A percentile compares a stretch with the other conserved stretches of the same genome.
phyloP scores from a whole-genome alignment of 2,113 vertebrate species.

The Trogon surrucura region DNA sequence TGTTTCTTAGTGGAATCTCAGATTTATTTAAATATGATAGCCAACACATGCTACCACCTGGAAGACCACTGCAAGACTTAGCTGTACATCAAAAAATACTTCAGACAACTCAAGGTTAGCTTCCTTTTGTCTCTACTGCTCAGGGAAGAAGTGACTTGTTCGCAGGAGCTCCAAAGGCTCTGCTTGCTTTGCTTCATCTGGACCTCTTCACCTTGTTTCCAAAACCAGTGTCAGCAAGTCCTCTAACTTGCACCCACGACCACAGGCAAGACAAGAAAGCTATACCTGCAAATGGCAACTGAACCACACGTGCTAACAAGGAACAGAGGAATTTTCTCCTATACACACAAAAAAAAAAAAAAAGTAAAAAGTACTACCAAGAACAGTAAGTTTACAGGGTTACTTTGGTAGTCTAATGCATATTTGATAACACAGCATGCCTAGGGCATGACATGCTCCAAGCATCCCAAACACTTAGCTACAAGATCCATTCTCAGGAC shows the following conservation, averaged over 20 bases:
- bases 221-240: not conserved
- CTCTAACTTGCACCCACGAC: not conserved
- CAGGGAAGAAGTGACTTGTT: not conserved
- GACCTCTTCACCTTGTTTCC: not conserved
- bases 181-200: not conserved
- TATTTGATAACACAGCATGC: not conserved
- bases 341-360: rapidly evolving
- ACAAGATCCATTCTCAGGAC: not conserved
- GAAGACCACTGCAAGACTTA: not conserved
- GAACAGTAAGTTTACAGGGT: not conserved
- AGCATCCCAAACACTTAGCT: not conserved
- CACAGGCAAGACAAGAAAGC: not conserved
- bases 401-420: not conserved
- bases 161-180: not conserved
- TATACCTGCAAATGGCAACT: not conserved
- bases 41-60: not conserved
- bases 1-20: not conserved
- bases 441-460: not conserved
- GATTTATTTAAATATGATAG: not conserved
- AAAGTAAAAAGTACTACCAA: not conserved
- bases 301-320: not conserved
- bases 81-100: not conserved
- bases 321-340: not conserved
- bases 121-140: not conserved
- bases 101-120: too few species aligned